A percentile compares a stretch with the other conserved stretches of the same genome.
Conservation (phyloP, 1,140 invertebrate species). For the Teleogryllus occipitalis region DNA sequence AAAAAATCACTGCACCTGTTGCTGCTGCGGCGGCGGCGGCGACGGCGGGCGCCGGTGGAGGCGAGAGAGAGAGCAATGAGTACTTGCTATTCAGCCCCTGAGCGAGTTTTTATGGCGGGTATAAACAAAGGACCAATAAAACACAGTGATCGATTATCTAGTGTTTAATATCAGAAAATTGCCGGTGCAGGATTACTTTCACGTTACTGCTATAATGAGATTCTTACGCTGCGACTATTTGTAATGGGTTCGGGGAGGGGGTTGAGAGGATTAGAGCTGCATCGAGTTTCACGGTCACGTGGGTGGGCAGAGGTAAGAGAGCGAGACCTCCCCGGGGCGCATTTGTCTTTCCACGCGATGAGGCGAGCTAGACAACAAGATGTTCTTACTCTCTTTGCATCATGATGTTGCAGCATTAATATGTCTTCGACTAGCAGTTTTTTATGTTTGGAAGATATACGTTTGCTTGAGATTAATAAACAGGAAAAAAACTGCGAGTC, state of each 20-base stretch:
- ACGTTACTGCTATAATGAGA: neutral
- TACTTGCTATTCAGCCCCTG: neutral
- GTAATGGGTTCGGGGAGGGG: neutral
- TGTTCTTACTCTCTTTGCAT: too few relatives aligned
- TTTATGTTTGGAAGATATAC: too few relatives aligned
- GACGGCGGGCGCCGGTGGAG: too few relatives aligned
- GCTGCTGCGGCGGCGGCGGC: too few relatives aligned
- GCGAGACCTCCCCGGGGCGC: neutral
- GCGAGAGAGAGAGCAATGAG: neutral
- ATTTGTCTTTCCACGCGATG: neutral
- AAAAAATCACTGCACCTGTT: neutral
- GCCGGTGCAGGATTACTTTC: neutral
- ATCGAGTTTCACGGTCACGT: neutral
- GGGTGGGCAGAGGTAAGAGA: neutral
- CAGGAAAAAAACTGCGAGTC: too few relatives aligned
- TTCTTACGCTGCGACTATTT: neutral
- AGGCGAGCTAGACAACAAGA: neutral
- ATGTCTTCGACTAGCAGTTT: too few relatives aligned
- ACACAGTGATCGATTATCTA: neutral
- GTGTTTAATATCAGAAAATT: constrained; percentile 6
- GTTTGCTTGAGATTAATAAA: too few relatives aligned
- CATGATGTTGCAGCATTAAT: too few relatives aligned
- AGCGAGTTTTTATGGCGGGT: neutral
- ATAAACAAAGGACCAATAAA: neutral
- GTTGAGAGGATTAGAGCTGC: neutral